Conservation (phyloP, 2,888 invertebrate species). For the Camponotus fellah region DNA sequence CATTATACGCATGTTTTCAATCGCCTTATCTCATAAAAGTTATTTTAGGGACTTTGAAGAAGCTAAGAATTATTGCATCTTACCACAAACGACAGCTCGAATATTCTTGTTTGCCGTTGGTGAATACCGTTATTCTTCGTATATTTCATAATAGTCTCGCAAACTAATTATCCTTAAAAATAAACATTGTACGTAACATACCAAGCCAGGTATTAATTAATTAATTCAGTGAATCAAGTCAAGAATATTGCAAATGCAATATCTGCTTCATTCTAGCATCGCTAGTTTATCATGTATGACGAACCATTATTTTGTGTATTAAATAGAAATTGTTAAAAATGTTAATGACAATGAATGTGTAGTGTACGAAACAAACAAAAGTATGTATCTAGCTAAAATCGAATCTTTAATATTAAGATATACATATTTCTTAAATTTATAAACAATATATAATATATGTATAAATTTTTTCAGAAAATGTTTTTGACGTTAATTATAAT, state of each 20-base stretch:
- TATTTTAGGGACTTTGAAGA: constrained; percentile 41
- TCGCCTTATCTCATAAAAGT: constrained; percentile 11
- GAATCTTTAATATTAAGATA: not conserved
- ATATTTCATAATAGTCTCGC: not conserved
- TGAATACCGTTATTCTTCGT: not conserved
- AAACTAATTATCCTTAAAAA: not conserved
- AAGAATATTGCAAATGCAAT: not conserved
- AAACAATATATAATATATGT: not conserved
- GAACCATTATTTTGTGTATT: not conserved
- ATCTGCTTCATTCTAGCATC: not conserved
- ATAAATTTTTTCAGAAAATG: not conserved
- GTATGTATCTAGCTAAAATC: not conserved
- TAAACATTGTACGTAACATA: not conserved
- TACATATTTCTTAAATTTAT: not conserved
- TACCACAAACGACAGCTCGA: not conserved
- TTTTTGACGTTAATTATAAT: not conserved
- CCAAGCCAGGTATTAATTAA: not conserved
- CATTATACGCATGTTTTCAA: constrained; percentile 5
- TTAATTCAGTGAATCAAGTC: not conserved
- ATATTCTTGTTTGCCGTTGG: not conserved
- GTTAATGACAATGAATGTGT: not conserved
- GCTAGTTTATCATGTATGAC: not conserved
- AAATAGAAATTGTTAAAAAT: not conserved
- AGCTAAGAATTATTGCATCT: constrained; percentile 20
- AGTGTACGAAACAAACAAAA: not conserved